Percentiles rank a stretch among this genome's conserved stretches.
Evolutionary conservation across 1,140 invertebrate species (phyloP).

Genomic region (Achroia grisella): DNA sequence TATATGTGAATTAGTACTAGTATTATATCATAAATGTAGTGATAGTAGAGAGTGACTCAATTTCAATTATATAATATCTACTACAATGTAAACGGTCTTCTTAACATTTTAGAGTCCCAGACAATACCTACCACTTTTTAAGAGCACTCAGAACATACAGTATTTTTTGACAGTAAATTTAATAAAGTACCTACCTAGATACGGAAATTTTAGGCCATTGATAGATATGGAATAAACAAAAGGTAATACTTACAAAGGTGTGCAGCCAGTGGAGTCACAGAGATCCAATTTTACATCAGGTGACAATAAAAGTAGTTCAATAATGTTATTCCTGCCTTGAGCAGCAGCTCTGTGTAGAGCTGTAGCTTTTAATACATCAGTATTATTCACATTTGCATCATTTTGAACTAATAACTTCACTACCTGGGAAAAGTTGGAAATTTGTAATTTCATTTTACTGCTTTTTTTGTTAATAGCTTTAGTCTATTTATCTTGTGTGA

Average conservation of each 20-base stretch:
- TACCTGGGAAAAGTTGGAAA: slow-evolving; percentile 72
- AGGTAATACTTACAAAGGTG: slow-evolving; percentile 53
- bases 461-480: no score
- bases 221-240: not conserved
- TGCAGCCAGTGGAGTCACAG: slow-evolving; percentile 55
- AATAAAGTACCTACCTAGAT: not conserved
- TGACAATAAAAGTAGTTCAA: slow-evolving; percentile 79
- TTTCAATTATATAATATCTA: no score
- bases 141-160: no score
- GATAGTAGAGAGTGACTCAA: no score
- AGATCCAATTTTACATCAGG: slow-evolving; percentile 37
- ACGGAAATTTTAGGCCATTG: not conserved
- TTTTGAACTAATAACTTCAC: slow-evolving; percentile 80
- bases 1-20: no score
- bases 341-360: slow-evolving; percentile 90
- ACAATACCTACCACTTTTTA: no score
- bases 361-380: slow-evolving; percentile 83
- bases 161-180: slow-evolving; percentile 1
- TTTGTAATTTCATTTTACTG: no score
- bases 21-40: no score
- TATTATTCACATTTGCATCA: slow-evolving; percentile 83
- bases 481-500: no score
- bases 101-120: no score
- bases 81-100: no score
- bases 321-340: slow-evolving; percentile 83